Percentiles rank a stretch among this genome's conserved stretches.
Conservation (phyloP, 2,888 invertebrate species). For the Oligia latruncula region DNA sequence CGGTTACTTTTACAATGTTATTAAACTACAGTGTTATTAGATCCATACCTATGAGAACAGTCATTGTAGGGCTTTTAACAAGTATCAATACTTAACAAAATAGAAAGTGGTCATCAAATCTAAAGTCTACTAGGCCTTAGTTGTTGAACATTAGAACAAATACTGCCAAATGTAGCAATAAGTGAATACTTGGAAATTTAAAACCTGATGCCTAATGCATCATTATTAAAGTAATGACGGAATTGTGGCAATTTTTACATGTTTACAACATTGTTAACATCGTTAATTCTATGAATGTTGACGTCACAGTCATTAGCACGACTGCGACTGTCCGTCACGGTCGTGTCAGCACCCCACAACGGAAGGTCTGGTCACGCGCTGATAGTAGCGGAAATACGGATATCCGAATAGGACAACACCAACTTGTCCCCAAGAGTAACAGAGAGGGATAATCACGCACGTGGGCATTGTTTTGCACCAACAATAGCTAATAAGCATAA, state of each 20-base stretch:
- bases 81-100: not conserved
- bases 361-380: conserved; percentile 86
- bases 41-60: not conserved
- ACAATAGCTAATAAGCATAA: conserved; percentile 57
- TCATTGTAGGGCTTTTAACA: not conserved
- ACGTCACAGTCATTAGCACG: conserved; percentile 75
- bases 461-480: conserved; percentile 62
- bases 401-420: conserved; percentile 76
- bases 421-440: conserved; percentile 47
- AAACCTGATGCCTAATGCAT: conserved; percentile 27
- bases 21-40: not conserved
- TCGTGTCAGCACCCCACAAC: conserved; percentile 78
- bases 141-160: not conserved
- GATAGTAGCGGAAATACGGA: conserved; percentile 85
- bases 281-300: conserved; percentile 53
- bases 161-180: not conserved
- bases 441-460: conserved; percentile 62
- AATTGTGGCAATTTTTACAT: conserved; percentile 30
- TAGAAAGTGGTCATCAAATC: not conserved
- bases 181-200: not conserved
- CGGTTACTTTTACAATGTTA: not conserved
- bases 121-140: not conserved
- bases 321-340: conserved; percentile 73
- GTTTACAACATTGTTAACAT: conserved; percentile 36
- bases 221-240: conserved; percentile 42